Evolutionary conservation across 1,140 invertebrate genomes (phyloP).

Genomic region (Caenorhabditis latens): DNA sequence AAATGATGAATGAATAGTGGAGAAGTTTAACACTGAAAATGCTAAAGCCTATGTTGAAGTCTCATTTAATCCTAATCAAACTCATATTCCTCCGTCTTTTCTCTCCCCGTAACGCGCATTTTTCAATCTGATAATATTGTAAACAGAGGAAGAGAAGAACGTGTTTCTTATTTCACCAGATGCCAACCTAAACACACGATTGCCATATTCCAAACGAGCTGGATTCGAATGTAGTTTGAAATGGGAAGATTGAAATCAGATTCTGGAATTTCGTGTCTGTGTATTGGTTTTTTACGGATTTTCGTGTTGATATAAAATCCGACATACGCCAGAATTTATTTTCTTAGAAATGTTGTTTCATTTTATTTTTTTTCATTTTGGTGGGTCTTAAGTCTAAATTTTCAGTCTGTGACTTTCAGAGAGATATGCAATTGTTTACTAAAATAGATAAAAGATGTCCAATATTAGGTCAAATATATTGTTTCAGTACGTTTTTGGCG

Average conservation of each 20-base stretch:
- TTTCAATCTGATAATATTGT: conserved; percentile 14
- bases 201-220: not conserved
- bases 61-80: not conserved
- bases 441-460: no score
- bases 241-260: no score
- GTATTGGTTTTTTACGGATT: not conserved
- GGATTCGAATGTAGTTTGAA: conserved; percentile 13
- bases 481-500: not conserved
- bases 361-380: not conserved
- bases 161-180: not conserved
- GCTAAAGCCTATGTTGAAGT: no score
- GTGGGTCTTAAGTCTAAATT: no score
- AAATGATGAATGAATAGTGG: not conserved
- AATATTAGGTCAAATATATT: no score
- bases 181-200: conserved; percentile 4
- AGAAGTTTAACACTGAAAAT: not conserved
- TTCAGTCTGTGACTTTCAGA: no score
- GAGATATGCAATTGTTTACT: no score
- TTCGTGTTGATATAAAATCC: not conserved
- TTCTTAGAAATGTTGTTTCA: not conserved
- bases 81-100: not conserved
- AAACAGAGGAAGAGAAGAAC: not conserved
- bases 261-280: not conserved
- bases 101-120: not conserved
- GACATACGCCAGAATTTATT: not conserved